Base-by-base conservation (phyloP, 2,888 invertebrate species). In the Gisinianus flammeolus region DNA sequence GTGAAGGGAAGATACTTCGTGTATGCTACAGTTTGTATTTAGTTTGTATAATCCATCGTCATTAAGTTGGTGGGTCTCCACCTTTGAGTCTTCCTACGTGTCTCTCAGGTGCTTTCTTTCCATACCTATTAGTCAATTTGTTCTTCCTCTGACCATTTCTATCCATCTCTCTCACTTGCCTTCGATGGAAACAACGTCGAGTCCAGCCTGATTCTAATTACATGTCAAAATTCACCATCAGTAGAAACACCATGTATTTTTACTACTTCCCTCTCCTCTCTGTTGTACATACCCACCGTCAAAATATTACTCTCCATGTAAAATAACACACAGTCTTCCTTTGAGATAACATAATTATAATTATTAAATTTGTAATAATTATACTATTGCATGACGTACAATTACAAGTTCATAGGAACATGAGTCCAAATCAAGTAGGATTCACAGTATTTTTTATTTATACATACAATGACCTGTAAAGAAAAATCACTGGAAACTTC, bases 21-120 rank as follows among this genome's bases (percentile, higher is more conserved):
- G 62, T 28, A 62, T 62, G 62, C 62, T 62, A 26, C 62, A 62
- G 62, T 62, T 62, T 24, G 62, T 62, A 26, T 1, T 62, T 62
- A 12, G 24, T 3, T 26, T 44, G 68, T 66, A 74, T 74, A 74
- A 74, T 74, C 74, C 74, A 74, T 74, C 74, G 74, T 74, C 74
- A 74, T 74, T 74, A 74, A 74, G 67, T 74, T 44, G 64, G 74
- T 67, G 64, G 74, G 74, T 74, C 74, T 66, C 74, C 74, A 74
- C 74, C 74, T 74, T 66, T 74, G 66, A 74, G 28, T 26, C 74
- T 66, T 74, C 74, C 74, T 74, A 74, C 74, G 74, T 74, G 74
- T 74, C 74, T 74, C 67, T 67, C 30, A 64, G 10, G 26, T 16
- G n/a, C 16, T 66, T 74, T 66, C 66, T 58, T 66, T 74, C 66